Base-by-base conservation (phyloP, 2,888 invertebrate species). In the Nomada hirtipes region DNA sequence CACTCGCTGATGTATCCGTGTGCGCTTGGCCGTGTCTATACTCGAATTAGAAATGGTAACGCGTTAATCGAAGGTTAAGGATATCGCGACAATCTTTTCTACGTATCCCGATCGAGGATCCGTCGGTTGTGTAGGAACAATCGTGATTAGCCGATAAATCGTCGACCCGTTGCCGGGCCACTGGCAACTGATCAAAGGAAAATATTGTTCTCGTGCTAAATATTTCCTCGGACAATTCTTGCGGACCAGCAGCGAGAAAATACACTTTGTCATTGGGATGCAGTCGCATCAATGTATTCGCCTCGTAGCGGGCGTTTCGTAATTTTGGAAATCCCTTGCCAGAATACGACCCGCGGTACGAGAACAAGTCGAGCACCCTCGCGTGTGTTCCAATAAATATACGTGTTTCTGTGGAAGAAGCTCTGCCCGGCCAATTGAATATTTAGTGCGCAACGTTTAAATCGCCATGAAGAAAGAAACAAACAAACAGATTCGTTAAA, bases 21-120 rank as follows among this genome's bases (percentile, higher is more conserved):
- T 72, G 61, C 53, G 77, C 71, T 79, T 74, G 77, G 64, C 73
- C 67, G 77, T 57, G 65, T 50, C 77, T 76, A 52, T 63, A 65
- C 75, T 84, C 63, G 61, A 72, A 74, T 79, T 77, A 79, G 47
- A 72, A 76, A 65, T 55, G 26, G 60, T 72, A 70, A 67, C 68
- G 44, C 18, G 52, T 72, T 77, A 69, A 86, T 81, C 79, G 78
- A 88, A 86, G 79, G 84, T 88, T 86, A 87, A 84, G 81, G 78
- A 72, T 86, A 78, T 50, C 64, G 20, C 55, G 53, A 61, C 18
- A 18, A 44, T 67, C n/a, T 11, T 42, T 4, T 1, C 15, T 10
- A 2, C 11, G 18, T 11, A 36, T 4, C 13, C 23, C 29, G 29
- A 47, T 47, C 47, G 18, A 10, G 7, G 23, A 29, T n/a, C 55